Evolutionary conservation across 2,797 vertebrate genomes (phyloP), one percentile per base, ranked within the genome.

Genomic region (Aulostomus chinensis): DNA sequence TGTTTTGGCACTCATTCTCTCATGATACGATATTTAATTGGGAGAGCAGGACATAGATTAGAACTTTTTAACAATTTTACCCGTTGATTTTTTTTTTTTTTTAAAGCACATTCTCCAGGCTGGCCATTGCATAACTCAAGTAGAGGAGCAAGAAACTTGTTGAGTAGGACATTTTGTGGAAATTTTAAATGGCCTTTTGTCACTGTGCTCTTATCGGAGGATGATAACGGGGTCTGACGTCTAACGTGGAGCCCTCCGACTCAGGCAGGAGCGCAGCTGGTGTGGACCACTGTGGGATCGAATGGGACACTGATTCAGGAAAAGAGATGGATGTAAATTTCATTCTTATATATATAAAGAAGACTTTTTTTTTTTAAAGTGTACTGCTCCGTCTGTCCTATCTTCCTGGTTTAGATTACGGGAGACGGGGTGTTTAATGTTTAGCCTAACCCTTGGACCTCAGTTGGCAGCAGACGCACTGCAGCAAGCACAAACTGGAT

Each of bases 1-100:
- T 76, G 78, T 79, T 85, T 89, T 87, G 88, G 88, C 89, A 65
- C 89, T 90, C 26, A 15, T 91, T 92, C 88, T 83, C 80, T 49
- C 29, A 90, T 85, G 83, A 69, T 80, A 85, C 49, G 86, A 88
- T 84, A 80, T 68, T 77, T 72, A 85, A 89, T 85, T 40, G 53
- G 75, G 72, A 43, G 74, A 86, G 71, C 58, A 16, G 46, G 85
- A 78, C 59, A 54, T 78, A 85, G 81, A 70, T 56, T 73, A 81
- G 73, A 65, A 54, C 59, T 63, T 80, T 76, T 79, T 73, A 76
- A 58, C 49, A 36, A 47, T 57, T 76, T 64, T 68, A 52, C 62
- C 48, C 60, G 35, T 66, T 62, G 63, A 64, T 78, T 85, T 87
- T 82, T 8, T 17, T n/a, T 11, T 43, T 46, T 46, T 20, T 73